Base-by-base conservation (phyloP, 2,797 vertebrate species). In the Sebastes nivosus region DNA sequence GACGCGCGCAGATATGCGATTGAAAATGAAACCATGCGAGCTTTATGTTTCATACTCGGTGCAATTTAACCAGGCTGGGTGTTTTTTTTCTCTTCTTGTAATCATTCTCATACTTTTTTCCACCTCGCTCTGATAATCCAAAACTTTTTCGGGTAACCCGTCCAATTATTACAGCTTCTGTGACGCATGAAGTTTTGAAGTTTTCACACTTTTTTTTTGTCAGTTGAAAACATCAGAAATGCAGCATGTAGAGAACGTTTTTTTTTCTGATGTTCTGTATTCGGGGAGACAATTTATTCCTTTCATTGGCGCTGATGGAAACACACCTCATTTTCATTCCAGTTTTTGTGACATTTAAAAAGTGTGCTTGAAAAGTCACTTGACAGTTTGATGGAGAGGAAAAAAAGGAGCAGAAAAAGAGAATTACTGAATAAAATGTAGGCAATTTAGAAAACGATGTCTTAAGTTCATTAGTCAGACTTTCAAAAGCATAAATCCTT, bases 271-370 rank as follows among this genome's bases (percentile, higher is more conserved):
- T 4, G 46, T 24, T 80, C 77, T 25, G 22, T 12, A 27, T 70
- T 76, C 54, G 63, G 61, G 18, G 34, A 80, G 36, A 61, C 34
- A 29, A 81, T 87, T 64, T 76, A 50, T 75, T 83, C 67, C 75
- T 81, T 74, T 67, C 63, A 76, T 30, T 8, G 42, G 13, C 2
- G 25, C 42, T 24, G 38, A 76, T 42, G 63, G 74, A 72, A 38
- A 66, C 3, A 2, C 54, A 38, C 72, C 79, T 68, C 68, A 69
- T 58, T 75, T 75, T 70, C 68, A 63, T 80, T 60, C 71, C 13
- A 9, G 8, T 34, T 67, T 75, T 66, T 10, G n/a, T 72, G 64
- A 88, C 77, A 80, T 88, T 89, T 87, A 61, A 75, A 50, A 77
- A 66, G 75, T 72, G 82, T 64, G 24, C 75, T 72, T 20, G 16